Base-by-base conservation (phyloP, 2,888 invertebrate species). In the Fragum sueziense region DNA sequence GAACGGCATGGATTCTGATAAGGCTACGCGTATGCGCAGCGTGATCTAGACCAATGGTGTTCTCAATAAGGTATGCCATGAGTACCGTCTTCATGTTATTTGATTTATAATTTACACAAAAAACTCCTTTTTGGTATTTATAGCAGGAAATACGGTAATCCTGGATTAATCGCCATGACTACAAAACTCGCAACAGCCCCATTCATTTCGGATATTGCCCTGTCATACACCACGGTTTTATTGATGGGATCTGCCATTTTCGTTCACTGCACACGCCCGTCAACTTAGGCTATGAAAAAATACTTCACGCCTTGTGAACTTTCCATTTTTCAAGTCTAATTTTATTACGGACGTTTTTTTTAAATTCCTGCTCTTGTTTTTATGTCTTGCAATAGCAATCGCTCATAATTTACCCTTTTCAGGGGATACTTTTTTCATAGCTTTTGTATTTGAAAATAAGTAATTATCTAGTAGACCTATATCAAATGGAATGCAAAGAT, bases 201-300 rank as follows among this genome's bases (percentile, higher is more conserved):
- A 65, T 65, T 65, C 65, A 65, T 65, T 65, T 65, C 27, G 41
- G 65, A 65, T 65, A 65, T 65, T 65, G 65, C 41, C 65, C 22
- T 65, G 65, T 65, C 65, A 65, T 65, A 65, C 41, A 65, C 34
- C 65, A 34, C 25, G 34, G 41, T 27, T 65, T 22, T 65, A 65
- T 65, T 65, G 65, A 65, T 65, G 65, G 22, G 65, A 41, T 65
- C 65, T 65, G 65, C 65, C 65, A 65, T 65, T 41, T 65, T 65
- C 65, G 65, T 65, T 65, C 65, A 65, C 65, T 65, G 65, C 65
- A 65, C 65, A 65, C 65, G 65, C 65, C 65, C 41, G 41, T 65
- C 41, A 65, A 41, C 14, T 61, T n/a, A 61, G 61, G 31, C 61
- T n/a, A 61, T 61, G n/a, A 61, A 61, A 61, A 31, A 33, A 61